Conservation (phyloP, 2,888 invertebrate genomes). For the Andrena praecox region DNA sequence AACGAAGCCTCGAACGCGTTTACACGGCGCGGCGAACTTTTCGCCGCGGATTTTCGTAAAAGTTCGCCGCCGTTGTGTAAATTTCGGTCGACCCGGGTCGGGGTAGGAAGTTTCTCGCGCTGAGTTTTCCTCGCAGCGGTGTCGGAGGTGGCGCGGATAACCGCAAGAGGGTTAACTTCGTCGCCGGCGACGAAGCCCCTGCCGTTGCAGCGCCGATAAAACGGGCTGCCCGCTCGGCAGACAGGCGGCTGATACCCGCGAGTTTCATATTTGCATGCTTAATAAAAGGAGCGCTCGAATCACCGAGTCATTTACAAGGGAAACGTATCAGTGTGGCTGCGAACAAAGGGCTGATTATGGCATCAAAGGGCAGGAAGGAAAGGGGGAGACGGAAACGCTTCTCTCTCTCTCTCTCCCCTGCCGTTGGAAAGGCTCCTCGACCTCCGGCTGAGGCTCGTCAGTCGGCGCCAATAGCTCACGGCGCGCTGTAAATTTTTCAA, state of each 20-base stretch:
- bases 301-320: slow-evolving; percentile 63
- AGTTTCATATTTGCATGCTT: slow-evolving; percentile 65
- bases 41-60: slow-evolving; percentile 5
- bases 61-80: slow-evolving; percentile 12
- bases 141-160: slow-evolving; percentile 22
- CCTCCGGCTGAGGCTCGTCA: not conserved
- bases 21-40: slow-evolving; percentile 9
- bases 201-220: not conserved
- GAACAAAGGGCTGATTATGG: slow-evolving; percentile 74
- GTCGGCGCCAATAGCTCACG: slow-evolving; percentile 56
- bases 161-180: slow-evolving; percentile 30
- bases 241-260: slow-evolving; percentile 17
- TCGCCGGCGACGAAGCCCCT: slow-evolving; percentile 12
- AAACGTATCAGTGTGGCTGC: slow-evolving; percentile 52
- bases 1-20: slow-evolving; percentile 7
- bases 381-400: slow-evolving; percentile 9
- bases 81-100: not conserved
- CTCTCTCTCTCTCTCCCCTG: not conserved
- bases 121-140: slow-evolving; percentile 22
- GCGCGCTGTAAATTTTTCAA: slow-evolving; percentile 69
- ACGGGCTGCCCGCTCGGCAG: not conserved
- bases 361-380: slow-evolving; percentile 68
- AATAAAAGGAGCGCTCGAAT: slow-evolving; percentile 63
- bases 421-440: slow-evolving; percentile 23
- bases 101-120: not conserved